Evolutionary conservation across 92 coral and sea anemone genomes (phyloP).

Genomic region (Parazoanthus swiftii): DNA sequence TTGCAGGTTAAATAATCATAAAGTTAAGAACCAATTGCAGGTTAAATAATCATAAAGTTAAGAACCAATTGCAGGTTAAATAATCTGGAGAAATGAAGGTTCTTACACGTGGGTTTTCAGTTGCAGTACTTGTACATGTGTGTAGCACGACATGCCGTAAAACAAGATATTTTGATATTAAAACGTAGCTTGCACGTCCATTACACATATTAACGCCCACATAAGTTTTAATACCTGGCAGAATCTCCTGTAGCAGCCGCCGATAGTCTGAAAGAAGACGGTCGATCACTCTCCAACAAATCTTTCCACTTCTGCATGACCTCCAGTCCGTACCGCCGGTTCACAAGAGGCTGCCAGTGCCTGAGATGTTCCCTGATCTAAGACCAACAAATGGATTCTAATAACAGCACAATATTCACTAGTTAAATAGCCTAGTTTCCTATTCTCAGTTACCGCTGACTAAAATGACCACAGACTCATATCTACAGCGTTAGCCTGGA

Average conservation of each 20-base stretch:
- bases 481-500: no score
- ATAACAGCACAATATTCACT: not conserved
- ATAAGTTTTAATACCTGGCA: constrained; percentile 52
- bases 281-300: constrained; percentile 84
- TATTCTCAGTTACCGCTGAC: no score
- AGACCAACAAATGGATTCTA: not conserved
- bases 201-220: not conserved
- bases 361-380: constrained; percentile 74
- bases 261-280: constrained; percentile 64
- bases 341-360: constrained; percentile 85
- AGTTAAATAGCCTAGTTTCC: no score
- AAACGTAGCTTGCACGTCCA: not conserved
- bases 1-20: no score
- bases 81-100: no score
- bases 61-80: no score
- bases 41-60: no score
- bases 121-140: no score
- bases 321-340: constrained; percentile 80
- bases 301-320: constrained; percentile 82
- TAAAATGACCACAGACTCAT: no score
- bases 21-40: no score
- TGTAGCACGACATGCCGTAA: no score
- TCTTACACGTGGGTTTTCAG: no score
- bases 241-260: constrained; percentile 56
- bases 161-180: not conserved